Evolutionary conservation across 2,888 invertebrate species (phyloP), one percentile per base, ranked within the genome.

Genomic region (Sclerodermus sp.): DNA sequence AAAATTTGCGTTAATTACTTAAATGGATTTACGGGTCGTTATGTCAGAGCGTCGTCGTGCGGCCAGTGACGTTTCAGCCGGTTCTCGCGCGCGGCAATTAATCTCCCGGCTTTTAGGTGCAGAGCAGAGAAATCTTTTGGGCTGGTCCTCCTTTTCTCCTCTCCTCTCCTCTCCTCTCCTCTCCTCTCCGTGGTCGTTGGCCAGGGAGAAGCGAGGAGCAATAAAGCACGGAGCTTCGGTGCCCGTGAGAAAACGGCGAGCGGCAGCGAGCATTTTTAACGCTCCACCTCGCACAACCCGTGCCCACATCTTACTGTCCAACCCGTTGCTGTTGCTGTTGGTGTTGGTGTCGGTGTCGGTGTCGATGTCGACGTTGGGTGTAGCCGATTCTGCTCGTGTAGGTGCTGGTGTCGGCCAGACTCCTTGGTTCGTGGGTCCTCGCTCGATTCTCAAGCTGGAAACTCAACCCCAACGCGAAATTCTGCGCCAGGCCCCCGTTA

Each of bases 241-340:
- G 58, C 59, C 67, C 71, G 70, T 71, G 72, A 71, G 71, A 72
- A 72, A 71, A 70, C 68, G 66, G 60, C 63, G 56, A 60, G 61
- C 58, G 55, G 59, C 49, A 51, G 56, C 51, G 62, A 55, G 65
- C 67, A 68, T 68, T 72, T 70, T 67, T 70, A 62, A 62, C 57
- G 51, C 57, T 53, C 43, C 30, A 42, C 29, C 42, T 32, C 14
- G 14, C 59, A 56, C 53, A 58, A 34, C 34, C 23, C 23, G 8
- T 23, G 23, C 23, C 23, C 8, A 23, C 23, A 23, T 23, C 23
- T 23, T 23, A 3, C 23, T 23, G 23, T 23, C n/a, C n/a, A n/a
- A n/a, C n/a, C n/a, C 23, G 23, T 10, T 36, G 36, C 36, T 36
- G 10, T 36, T n/a, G 5, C 36, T 9, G 32, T 31, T 31, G 32